A percentile compares a stretch with the other conserved stretches of the same genome.
phyloP scores from a whole-genome alignment of 2,888 invertebrate genomes.

The Dascillus cervinus region DNA sequence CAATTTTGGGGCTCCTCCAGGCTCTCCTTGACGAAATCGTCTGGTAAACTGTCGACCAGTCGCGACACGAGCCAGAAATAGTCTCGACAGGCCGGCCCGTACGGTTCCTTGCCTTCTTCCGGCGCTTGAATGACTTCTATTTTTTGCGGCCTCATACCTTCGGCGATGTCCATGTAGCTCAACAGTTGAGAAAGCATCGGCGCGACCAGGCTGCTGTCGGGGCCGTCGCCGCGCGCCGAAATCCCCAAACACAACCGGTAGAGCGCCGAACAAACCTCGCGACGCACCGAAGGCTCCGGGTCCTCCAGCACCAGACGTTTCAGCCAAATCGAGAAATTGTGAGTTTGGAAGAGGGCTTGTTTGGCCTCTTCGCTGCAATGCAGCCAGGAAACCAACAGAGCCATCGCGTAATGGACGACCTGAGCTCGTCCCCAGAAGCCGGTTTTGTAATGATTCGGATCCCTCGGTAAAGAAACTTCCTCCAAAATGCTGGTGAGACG shows the following conservation, averaged over 20 bases:
- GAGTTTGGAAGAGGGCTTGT: slow-evolving; percentile 65
- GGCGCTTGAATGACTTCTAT: slow-evolving; percentile 44
- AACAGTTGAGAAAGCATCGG: slow-evolving; percentile 76
- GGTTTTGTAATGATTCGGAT: slow-evolving; percentile 80
- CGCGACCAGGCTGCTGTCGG: slow-evolving; percentile 58
- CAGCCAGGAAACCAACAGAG: slow-evolving; percentile 86
- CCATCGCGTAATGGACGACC: slow-evolving; percentile 87
- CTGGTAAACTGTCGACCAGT: slow-evolving; percentile 77
- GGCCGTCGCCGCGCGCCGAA: slow-evolving; percentile 38
- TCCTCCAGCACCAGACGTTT: slow-evolving; percentile 78
- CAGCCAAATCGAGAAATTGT: slow-evolving; percentile 72
- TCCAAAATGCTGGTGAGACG: slow-evolving; percentile 80
- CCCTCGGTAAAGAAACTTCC: slow-evolving; percentile 73
- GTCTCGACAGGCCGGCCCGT: slow-evolving; percentile 89
- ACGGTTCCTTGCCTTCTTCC: slow-evolving; percentile 86
- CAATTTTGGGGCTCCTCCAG: slow-evolving; percentile 49
- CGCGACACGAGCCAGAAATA: slow-evolving; percentile 91
- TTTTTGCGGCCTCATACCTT: slow-evolving; percentile 68
- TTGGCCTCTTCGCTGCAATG: slow-evolving; percentile 78
- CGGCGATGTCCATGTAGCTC: slow-evolving; percentile 74
- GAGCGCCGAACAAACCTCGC: slow-evolving; percentile 89
- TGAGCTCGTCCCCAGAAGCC: slow-evolving; percentile 91
- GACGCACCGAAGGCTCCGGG: slow-evolving; percentile 83
- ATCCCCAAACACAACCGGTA: slow-evolving; percentile 78
- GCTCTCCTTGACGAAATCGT: slow-evolving; percentile 65